Evolutionary conservation across 2,888 invertebrate genomes (phyloP), one percentile per base, ranked within the genome.

Genomic region (Eucera pruinosa): DNA sequence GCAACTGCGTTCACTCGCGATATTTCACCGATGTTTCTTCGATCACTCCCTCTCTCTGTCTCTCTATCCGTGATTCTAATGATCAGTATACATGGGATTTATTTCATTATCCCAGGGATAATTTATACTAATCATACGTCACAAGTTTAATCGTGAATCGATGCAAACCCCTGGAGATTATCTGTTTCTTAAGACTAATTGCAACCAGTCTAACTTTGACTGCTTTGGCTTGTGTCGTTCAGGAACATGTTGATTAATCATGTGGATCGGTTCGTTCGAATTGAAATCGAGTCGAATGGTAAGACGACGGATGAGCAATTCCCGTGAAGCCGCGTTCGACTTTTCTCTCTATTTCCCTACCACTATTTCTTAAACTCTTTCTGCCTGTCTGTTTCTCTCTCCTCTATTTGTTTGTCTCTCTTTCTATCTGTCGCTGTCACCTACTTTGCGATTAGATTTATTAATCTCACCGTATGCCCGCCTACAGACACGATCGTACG

Each of bases 401-500:
- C 5, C 23, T 50, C 7, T 20, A 39, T 67, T 6, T 68, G 5
- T 55, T n/a, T 70, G 36, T 70, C 15, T 64, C 55, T 25, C 36
- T 43, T 15, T 27, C 20, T 69, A 13, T 33, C 45, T 50, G 5
- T 39, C 48, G 25, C 55, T 64, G 11, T 6, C 45, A 20, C 33
- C 30, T 61, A 52, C 18, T 60, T 65, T 61, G 47, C 18, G n/a
- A 41, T 50, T 64, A 64, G 64, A 64, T 30, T 41, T 64, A 15
- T 57, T 48, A 41, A 41, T 25, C 39, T 52, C 36, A 65, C 67
- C 67, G 64, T 54, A n/a, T n/a, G 52, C 62, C 71, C 61, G 55
- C 47, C 36, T 52, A 68, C 41, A 62, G 41, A 82, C 80, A 81
- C 74, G 47, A 61, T 47, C 27, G 18, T 41, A 41, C 27, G 78